Evolutionary conservation across 1,140 invertebrate genomes (phyloP).

Genomic region (Orius laevigatus): DNA sequence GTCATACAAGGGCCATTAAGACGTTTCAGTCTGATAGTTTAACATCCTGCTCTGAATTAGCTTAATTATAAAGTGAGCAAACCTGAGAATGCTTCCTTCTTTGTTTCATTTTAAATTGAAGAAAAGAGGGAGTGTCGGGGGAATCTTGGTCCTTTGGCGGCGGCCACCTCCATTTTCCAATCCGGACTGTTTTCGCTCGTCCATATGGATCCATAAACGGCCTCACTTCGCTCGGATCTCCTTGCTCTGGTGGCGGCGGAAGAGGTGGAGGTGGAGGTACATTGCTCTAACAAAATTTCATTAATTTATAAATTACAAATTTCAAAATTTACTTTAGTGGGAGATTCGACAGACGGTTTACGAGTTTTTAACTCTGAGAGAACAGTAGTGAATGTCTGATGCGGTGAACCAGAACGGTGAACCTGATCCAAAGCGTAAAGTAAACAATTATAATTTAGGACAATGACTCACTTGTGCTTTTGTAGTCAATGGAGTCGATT

Average conservation of each 20-base stretch:
- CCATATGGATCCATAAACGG: conserved; percentile 83
- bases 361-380: conserved; percentile 36
- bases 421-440: conserved; percentile 17
- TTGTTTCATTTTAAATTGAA: conserved; percentile 76
- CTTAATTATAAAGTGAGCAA: too few species aligned
- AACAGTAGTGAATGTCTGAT: conserved; percentile 37
- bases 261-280: conserved; percentile 67
- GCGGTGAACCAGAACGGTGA: conserved; percentile 26
- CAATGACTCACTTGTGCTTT: conserved; percentile 19
- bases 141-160: conserved; percentile 65
- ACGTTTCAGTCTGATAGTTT: too few species aligned
- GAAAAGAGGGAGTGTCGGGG: conserved; percentile 56
- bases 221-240: conserved; percentile 55
- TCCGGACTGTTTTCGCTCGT: conserved; percentile 82
- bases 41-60: too few species aligned
- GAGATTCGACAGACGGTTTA: conserved; percentile 22
- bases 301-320: not conserved
- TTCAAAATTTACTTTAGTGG: conserved; percentile 19
- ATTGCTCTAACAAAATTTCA: conserved; percentile 15
- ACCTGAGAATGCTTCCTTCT: conserved; percentile 35
- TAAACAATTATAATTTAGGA: not conserved
- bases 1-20: too few species aligned
- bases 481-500: conserved; percentile 17
- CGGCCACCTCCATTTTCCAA: conserved; percentile 94
- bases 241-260: conserved; percentile 62